Conservation (phyloP, 2,797 vertebrate genomes). For the Coccyzus lansbergi region DNA sequence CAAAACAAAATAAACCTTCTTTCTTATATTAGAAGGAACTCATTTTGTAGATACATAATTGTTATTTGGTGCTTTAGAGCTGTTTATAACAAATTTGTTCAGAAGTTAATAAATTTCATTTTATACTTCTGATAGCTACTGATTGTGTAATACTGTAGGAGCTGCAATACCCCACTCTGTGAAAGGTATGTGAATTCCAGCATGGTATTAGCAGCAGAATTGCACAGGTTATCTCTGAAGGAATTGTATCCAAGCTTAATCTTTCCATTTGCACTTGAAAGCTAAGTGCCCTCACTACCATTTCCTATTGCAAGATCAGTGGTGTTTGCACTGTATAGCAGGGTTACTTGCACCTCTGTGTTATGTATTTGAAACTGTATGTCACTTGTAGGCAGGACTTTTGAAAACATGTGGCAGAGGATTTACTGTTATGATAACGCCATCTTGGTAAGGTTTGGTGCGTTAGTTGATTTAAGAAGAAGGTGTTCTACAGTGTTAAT, state of each 20-base stretch:
- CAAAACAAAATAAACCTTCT: not conserved
- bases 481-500: not conserved
- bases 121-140: not conserved
- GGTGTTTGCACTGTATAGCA: not conserved
- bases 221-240: not conserved
- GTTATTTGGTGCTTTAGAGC: not conserved
- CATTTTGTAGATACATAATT: not conserved
- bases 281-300: not conserved
- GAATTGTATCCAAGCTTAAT: not conserved
- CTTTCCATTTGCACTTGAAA: not conserved
- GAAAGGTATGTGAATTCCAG: not conserved
- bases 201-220: not conserved
- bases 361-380: not conserved
- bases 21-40: not conserved
- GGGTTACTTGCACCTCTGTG: not conserved
- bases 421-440: not conserved
- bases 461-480: not conserved
- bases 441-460: not conserved
- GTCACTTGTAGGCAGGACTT: not conserved
- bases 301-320: not conserved
- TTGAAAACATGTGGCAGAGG: not conserved
- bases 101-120: not conserved
- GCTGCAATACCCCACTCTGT: not conserved
- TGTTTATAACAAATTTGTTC: not conserved
- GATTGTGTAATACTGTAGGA: not conserved